Conservation (phyloP, 2,888 invertebrate species). For the Ophion slaviceki region DNA sequence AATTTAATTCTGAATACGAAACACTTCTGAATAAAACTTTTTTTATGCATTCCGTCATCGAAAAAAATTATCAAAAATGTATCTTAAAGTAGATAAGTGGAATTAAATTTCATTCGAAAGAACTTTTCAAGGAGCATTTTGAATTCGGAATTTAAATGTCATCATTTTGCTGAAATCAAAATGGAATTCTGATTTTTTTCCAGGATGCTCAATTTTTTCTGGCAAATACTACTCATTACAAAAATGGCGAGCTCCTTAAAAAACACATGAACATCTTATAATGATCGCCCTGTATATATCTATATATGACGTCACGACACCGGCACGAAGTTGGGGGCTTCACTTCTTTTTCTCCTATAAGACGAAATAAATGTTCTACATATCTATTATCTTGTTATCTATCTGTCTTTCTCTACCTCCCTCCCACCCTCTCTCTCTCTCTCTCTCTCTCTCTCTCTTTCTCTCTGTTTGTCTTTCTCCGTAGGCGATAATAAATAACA, state of each 20-base stretch:
- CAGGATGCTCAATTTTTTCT: no score
- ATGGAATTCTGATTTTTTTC: no score
- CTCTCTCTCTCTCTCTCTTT: conserved; percentile 66
- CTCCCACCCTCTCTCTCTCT: conserved; percentile 64
- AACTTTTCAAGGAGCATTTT: no score
- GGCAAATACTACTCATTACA: no score
- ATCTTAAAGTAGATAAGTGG: no score
- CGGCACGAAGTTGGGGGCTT: conserved; percentile 54
- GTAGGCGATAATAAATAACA: conserved; percentile 77
- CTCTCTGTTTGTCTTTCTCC: conserved; percentile 69
- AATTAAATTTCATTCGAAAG: no score
- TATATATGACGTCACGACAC: conserved; percentile 59
- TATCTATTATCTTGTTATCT: conserved; percentile 74
- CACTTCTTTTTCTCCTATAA: conserved; percentile 64
- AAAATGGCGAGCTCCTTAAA: neutral
- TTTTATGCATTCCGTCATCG: no score
- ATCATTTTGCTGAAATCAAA: no score
- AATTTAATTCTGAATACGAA: no score
- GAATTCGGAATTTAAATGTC: conserved; percentile 15
- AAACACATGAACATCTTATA: conserved; percentile 22
- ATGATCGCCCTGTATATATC: conserved; percentile 20
- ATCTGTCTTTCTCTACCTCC: conserved; percentile 70
- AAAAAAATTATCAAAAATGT: no score
- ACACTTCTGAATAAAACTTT: no score
- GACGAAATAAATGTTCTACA: conserved; percentile 72